These are phyloP conservation scores for Sarcophilus harrisii DNA, from an alignment of 2,797 vertebrate species.

Conservation along the genomic window DNA sequence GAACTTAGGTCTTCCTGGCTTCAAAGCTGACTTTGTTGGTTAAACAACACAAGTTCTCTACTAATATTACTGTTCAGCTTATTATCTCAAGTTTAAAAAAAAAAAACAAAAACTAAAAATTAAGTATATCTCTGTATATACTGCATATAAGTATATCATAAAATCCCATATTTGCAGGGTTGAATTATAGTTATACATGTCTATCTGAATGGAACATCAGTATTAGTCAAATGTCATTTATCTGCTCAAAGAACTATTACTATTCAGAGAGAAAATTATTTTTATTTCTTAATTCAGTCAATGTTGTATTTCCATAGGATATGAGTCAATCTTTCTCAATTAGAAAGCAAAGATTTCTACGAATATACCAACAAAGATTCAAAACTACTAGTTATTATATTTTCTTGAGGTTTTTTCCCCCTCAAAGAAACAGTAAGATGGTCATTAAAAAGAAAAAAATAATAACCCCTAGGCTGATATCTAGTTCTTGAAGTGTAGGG, in stretches of 20 bases:
- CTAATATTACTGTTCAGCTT: background rate
- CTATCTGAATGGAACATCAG: background rate
- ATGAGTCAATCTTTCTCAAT: constrained; percentile 22
- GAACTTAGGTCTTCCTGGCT: background rate
- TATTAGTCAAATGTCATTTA: background rate
- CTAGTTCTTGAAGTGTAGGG: background rate
- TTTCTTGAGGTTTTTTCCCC: constrained; percentile 24
- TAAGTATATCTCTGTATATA: background rate
- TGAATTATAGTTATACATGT: background rate
- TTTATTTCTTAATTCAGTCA: constrained; percentile 29
- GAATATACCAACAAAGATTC: constrained; percentile 5
- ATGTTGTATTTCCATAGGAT: constrained; percentile 40
- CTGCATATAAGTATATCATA: no score
- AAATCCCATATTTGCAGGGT: background rate
- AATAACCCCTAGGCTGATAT: background rate
- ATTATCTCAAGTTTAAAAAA: background rate
- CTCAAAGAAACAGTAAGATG: constrained; percentile 29
- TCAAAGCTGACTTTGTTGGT: background rate
- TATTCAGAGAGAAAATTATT: background rate
- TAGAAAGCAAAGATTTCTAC: constrained; percentile 37
- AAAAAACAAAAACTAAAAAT: background rate
- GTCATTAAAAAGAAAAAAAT: background rate
- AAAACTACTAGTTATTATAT: constrained; percentile 23
- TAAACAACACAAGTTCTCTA: background rate
- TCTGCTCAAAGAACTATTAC: background rate